Base-by-base conservation (phyloP, 2,888 invertebrate species). In the Chelonus formosanus region DNA sequence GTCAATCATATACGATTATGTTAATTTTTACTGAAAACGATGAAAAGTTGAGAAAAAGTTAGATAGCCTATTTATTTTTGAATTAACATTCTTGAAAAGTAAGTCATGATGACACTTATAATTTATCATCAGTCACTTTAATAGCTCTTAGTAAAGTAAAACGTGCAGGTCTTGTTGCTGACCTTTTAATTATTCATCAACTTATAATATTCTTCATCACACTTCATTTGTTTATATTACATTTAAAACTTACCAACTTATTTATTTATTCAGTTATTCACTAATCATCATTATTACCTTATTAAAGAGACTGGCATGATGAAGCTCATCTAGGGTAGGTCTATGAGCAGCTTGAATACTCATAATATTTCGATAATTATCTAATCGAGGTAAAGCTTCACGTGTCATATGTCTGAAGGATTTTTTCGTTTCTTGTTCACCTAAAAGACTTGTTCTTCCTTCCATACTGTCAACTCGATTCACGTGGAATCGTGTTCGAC, bases 291-390 rank as follows among this genome's bases (percentile, higher is more conserved):
- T 20, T 20, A 20, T 45, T 59, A 93, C 94, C 90, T 94, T 93
- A 79, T 90, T 90, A 40, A 91, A 89, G 47, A 93, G 83, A 8
- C 93, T 92, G 65, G 93, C 90, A 83, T 95, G 93, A 85, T 95
- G 95, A 20, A 96, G 88, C 84, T 96, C 95, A 81, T 96, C 95
- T 69, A 96, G 85, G 3, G 95, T 94, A 10, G 95, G 95, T 72
- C 95, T 88, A 74, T 93, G 93, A 6, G 92, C 93, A 3, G 94
- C 94, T 83, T 94, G 94, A 53, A 95, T 89, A 20, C 95, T 95
- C 88, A 94, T 88, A 75, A 95, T 93, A 78, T 95, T 94, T 72
- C 95, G 89, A 85, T 95, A 95, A 86, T 95, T 95, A 84, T 95
- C 95, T 84, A 95, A 85, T 61, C 95, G 88, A 3, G 95, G 95